Evolutionary conservation across 1,140 invertebrate genomes (phyloP).

Genomic region (Branchinecta lynchi): DNA sequence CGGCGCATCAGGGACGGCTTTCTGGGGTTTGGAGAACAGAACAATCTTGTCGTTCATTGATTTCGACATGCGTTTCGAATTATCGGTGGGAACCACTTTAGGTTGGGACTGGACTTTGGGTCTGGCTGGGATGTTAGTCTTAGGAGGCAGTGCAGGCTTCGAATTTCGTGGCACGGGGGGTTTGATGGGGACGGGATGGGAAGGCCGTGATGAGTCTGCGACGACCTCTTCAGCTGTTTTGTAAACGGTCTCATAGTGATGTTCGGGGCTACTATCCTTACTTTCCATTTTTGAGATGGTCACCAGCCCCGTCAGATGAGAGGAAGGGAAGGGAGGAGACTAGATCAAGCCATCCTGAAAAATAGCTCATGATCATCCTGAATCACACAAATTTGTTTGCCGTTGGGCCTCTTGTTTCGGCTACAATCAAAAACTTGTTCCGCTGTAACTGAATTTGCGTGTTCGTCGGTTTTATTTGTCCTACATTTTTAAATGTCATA

Average conservation of each 20-base stretch:
- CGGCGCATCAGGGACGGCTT: neutral
- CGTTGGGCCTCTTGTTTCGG: no score
- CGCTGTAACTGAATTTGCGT: no score
- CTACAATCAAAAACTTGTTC: no score
- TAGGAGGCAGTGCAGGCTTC: slow-evolving; percentile 19
- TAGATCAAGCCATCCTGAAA: no score
- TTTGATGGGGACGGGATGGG: neutral
- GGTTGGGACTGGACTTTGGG: neutral
- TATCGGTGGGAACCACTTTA: neutral
- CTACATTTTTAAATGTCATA: no score
- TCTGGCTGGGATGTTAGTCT: slow-evolving; percentile 12
- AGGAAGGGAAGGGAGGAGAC: no score
- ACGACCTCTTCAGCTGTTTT: neutral
- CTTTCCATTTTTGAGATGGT: neutral
- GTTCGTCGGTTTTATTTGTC: no score
- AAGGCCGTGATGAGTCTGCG: neutral
- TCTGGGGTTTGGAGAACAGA: neutral
- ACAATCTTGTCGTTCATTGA: slow-evolving; percentile 12
- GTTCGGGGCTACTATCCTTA: neutral
- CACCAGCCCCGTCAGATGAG: no score
- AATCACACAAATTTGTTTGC: no score
- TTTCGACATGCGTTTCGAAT: neutral
- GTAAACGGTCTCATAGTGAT: neutral
- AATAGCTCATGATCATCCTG: no score
- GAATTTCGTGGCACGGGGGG: neutral